These are phyloP conservation scores for Conistra vaccinii DNA, from an alignment of 2,888 invertebrate species.

Conservation along the genomic window DNA sequence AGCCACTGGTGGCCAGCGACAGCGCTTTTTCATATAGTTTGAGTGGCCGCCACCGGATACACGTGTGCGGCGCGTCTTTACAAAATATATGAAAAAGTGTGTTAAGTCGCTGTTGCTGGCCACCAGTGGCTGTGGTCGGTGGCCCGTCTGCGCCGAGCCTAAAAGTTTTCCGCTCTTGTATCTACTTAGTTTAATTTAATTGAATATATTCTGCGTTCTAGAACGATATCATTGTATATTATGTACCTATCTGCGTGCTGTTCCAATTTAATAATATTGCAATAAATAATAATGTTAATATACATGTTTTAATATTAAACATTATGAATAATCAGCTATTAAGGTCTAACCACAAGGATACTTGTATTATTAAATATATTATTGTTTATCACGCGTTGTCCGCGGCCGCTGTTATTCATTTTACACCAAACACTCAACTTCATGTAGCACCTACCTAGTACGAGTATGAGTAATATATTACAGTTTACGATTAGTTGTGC, in stretches of 20 bases:
- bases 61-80: too few relatives aligned
- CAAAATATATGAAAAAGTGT: too few relatives aligned
- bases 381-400: slow-evolving; percentile 24
- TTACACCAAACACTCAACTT: slow-evolving; percentile 6
- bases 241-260: slow-evolving; percentile 14
- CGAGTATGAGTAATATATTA: slow-evolving; percentile 28
- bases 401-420: slow-evolving; percentile 10
- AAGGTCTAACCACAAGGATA: slow-evolving; percentile 44
- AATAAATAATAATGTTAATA: slow-evolving; percentile 8
- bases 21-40: too few relatives aligned
- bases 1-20: too few relatives aligned
- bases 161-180: background rate
- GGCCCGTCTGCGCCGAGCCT: too few relatives aligned
- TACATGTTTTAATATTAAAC: slow-evolving; percentile 1
- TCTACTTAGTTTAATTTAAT: slow-evolving; percentile 4
- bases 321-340: slow-evolving; percentile 37
- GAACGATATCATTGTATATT: background rate
- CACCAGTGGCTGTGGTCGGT: too few relatives aligned
- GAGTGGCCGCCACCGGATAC: too few relatives aligned
- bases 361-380: slow-evolving; percentile 26
- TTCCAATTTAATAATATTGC: slow-evolving; percentile 26
- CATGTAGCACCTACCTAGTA: background rate
- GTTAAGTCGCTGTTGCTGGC: too few relatives aligned
- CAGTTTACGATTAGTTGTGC: background rate
- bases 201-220: background rate